Evolutionary conservation across 1,140 invertebrate genomes (phyloP).

Genomic region (Magallana ariakensis): DNA sequence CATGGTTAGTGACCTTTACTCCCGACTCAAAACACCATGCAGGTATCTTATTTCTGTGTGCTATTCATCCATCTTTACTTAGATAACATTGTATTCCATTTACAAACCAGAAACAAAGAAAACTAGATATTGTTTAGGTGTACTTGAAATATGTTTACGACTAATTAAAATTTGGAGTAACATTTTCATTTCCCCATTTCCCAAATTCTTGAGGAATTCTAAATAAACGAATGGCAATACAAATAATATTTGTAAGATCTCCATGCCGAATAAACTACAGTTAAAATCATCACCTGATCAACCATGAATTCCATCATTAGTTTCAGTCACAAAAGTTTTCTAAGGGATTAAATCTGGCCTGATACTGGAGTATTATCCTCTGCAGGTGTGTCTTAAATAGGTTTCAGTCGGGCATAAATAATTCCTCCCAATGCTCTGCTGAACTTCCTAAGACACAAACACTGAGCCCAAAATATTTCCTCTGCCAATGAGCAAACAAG

Average conservation of each 20-base stretch:
- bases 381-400: slow-evolving; percentile 24
- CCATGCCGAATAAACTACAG: too few species aligned
- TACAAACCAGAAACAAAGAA: too few species aligned
- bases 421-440: slow-evolving; percentile 17
- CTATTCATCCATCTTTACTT: too few species aligned
- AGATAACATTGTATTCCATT: too few species aligned
- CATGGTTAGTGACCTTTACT: neutral
- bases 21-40: neutral
- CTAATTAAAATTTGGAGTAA: too few species aligned
- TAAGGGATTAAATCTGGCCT: slow-evolving; percentile 1
- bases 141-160: too few species aligned
- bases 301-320: slow-evolving; percentile 23
- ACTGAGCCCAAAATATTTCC: neutral
- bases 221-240: too few species aligned
- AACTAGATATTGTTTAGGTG: too few species aligned
- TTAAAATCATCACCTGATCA: neutral
- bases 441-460: neutral
- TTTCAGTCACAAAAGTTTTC: slow-evolving; percentile 19
- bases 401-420: slow-evolving; percentile 9
- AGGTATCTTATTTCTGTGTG: neutral
- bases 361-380: neutral
- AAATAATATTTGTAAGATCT: neutral
- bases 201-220: too few species aligned
- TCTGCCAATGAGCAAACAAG: neutral
- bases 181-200: too few species aligned